Base-by-base conservation (phyloP, 1,140 invertebrate genomes). In the Anastrepha obliqua region DNA sequence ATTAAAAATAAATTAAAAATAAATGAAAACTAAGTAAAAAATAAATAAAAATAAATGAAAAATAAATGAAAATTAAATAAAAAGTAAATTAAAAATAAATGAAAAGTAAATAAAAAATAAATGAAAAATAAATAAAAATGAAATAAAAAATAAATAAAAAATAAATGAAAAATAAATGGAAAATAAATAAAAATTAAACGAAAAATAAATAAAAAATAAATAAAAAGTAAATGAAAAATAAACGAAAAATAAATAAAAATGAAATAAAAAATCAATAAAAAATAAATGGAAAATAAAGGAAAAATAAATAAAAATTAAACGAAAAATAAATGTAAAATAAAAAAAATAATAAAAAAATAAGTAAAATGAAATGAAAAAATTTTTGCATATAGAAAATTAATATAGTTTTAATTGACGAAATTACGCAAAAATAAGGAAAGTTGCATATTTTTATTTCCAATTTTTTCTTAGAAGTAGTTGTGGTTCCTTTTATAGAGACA, bases 301-400 rank as follows among this genome's bases (percentile, higher is more conserved):
- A 74, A 29, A 74, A 44, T 51, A 29, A 29, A 29, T 51, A 51
- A 81, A 29, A 85, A n/a, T 85, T 55, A 42, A 59, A 58, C 20
- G 58, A 58, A 29, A 42, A 58, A 58, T 59, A 20, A 51, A 81
- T 29, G 0, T 58, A 55, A 85, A 85, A 58, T 58, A 58, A 59
- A 85, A 59, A 85, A 2, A 3, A 55, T 2, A 8, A 8, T 55
- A 55, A 2, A 3, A 55, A 55, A 8, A 8, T 55, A 55, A 55
- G 11, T 55, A 11, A 55, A 55, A 8, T 8, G 1, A 55, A 11
- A 6, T 8, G 11, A 55, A 8, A 55, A 6, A 39, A 55, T 86
- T 42, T 42, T 86, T 20, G 51, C 51, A 86, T 39, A 86, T 55
- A 60, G 29, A 42, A 60, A 42, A 86, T 60, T 55, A 55, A 55